These are phyloP conservation scores for Himalopsyche tibetana DNA, from an alignment of 2,888 invertebrate genomes.

Conservation along the genomic window DNA sequence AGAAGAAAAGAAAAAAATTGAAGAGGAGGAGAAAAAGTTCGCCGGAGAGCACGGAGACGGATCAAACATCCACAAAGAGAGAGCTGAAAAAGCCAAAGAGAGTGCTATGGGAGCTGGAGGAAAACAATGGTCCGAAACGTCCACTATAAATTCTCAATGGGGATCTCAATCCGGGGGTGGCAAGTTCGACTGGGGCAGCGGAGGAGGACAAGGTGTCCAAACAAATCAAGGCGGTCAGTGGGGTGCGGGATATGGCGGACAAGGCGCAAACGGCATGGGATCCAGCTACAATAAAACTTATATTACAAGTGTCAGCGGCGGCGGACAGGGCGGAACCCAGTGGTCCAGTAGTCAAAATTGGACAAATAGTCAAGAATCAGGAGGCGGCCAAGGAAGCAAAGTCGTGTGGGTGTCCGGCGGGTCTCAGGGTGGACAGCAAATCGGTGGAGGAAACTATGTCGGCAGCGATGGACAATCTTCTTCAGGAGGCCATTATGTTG, in stretches of 20 bases:
- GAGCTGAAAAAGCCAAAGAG: constrained; percentile 68
- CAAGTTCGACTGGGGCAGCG: constrained; percentile 60
- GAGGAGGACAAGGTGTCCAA: constrained; percentile 48
- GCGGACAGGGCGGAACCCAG: constrained; percentile 12
- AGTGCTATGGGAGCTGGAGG: constrained; percentile 41
- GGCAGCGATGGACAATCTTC: background rate
- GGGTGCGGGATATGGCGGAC: constrained; percentile 66
- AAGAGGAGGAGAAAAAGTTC: constrained; percentile 69
- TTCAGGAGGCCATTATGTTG: constrained; percentile 44
- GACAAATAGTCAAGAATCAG: background rate
- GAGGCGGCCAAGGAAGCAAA: background rate
- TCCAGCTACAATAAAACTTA: background rate
- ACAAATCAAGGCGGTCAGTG: constrained; percentile 62
- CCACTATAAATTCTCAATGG: background rate
- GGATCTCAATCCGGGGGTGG: constrained; percentile 64
- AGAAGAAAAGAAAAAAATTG: constrained; percentile 70
- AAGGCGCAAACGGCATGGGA: background rate
- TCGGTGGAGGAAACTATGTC: background rate
- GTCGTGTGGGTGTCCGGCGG: constrained; percentile 18
- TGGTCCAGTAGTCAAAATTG: constrained; percentile 31
- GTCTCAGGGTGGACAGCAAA: background rate
- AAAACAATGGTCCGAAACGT: constrained; percentile 8
- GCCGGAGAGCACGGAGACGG: constrained; percentile 72
- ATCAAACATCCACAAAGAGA: constrained; percentile 70
- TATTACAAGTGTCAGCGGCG: constrained; percentile 9